Evolutionary conservation across 2,113 vertebrate species (phyloP), one percentile per base, ranked within the genome.

Genomic region (Laticauda colubrina): DNA sequence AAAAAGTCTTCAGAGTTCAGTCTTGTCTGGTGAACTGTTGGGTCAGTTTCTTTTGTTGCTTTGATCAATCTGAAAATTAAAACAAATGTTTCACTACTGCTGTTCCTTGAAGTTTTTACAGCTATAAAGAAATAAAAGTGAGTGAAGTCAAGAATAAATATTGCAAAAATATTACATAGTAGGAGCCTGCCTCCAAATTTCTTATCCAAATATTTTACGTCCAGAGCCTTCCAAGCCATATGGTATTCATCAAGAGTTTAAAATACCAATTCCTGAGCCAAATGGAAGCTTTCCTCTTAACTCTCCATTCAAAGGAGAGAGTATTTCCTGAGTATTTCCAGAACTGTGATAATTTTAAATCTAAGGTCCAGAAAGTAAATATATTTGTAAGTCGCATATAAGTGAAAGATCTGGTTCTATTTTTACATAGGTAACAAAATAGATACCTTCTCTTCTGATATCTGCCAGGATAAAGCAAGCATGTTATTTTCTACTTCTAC

Each of bases 11-110:
- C 56, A 24, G 57, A 69, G 89, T 89, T 59, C 88, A 53, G 43
- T 57, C 43, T 85, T 85, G 39, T 92, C 43, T 24, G 26, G 15
- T 29, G 39, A 89, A 48, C 8, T 15, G n/a, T 64, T 34, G 7
- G 45, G 12, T 90, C 56, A 48, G 57, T 43, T 93, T 61, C 90
- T 56, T 88, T 61, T 45, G 8, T 81, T 92, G 56, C 88, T 59
- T 89, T 61, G 51, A 11, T 64, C 34, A 81, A 93, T 94, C 96
- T 97, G 90, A 54, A 97, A 94, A 94, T 94, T 11, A 92, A 95
- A 95, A 93, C 6, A 57, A 43, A 91, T 14, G 89, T 90, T 91
- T 89, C 88, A 90, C n/a, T 43, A 54, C 2, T 14, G 87, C 21
- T 21, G 15, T 51, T 64, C 24, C 29, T 39, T 81, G 45, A 29